Evolutionary conservation across 1,140 invertebrate genomes (phyloP), one percentile per base, ranked within the genome.

Genomic region (Ostrea denselamellosa): DNA sequence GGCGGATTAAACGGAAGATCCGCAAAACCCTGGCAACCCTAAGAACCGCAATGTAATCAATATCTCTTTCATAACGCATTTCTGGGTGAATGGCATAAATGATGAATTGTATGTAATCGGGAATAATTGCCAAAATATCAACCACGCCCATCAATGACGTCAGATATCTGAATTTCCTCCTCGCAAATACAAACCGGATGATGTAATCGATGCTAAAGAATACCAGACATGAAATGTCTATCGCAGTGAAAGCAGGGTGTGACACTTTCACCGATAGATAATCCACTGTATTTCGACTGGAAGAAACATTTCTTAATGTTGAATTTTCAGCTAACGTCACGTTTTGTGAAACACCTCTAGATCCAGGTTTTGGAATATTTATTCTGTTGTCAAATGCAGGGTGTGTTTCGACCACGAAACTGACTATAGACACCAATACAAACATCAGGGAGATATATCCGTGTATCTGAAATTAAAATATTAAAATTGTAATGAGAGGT

Each of bases 131-230:
- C 22, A 95, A 51, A 0, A 95, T 83, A 90, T 96, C 95, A 52
- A 95, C 95, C 25, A 95, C 88, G 56, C 95, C 95, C 91, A 95
- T 92, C 5, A 94, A 90, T n/a, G 92, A 91, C 25, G 90, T 90
- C 12, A 95, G 89, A 85, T 95, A 95, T 51, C 88, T 85, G 2
- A 87, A 85, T 89, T 95, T 95, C 28, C 91, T 90, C 3, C 95
- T 95, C 19, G 92, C 90, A 10, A 95, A 92, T 17, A 92, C 51
- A 44, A 96, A 89, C 14, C 95, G 91, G 2, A 90, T 25, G 0
- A 94, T 71, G 82, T 95, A 93, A 83, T 95, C 95, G 3, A 95
- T 8, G 7, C 94, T 92, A 92, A 95, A 95, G 89, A 93, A 96
- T 5, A 93, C 68, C 89, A 95, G 93, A 87, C 95, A 95, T 14